These are phyloP conservation scores for Eurosta solidaginis DNA, from an alignment of 1,140 invertebrate genomes.

Conservation along the genomic window DNA sequence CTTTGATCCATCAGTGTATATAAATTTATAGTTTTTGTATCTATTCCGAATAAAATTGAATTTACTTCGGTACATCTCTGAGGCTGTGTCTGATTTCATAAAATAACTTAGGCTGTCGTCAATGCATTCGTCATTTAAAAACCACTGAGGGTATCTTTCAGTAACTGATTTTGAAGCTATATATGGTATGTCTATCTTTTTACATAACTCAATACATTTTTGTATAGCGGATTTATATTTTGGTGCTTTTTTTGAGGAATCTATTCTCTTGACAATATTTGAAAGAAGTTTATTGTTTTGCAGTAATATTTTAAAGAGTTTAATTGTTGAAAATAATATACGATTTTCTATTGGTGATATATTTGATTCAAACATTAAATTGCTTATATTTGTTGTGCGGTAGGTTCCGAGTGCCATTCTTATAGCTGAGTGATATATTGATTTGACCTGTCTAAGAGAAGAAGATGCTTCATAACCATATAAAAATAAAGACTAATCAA, in stretches of 20 bases:
- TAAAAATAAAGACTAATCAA: slow-evolving; percentile 32
- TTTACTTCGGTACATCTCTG: neutral
- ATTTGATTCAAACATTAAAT: too few relatives aligned
- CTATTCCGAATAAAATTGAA: slow-evolving; percentile 5
- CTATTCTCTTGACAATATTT: neutral
- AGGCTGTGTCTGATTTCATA: neutral
- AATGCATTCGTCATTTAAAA: neutral
- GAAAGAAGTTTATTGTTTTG: slow-evolving; percentile 8
- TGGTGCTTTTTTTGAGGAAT: neutral
- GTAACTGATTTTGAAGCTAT: neutral
- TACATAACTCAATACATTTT: neutral
- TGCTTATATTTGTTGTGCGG: too few relatives aligned
- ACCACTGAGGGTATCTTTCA: neutral
- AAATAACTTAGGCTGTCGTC: neutral
- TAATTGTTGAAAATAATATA: too few relatives aligned
- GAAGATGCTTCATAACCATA: slow-evolving; percentile 5
- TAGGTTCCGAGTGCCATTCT: neutral
- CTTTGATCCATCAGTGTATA: slow-evolving; percentile 31
- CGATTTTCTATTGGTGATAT: too few relatives aligned
- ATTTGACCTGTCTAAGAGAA: too few relatives aligned
- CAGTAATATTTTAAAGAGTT: neutral
- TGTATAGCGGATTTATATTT: neutral
- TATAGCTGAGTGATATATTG: neutral
- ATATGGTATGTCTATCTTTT: neutral
- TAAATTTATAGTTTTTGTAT: slow-evolving; percentile 26